phyloP scores from a whole-genome alignment of 2,797 vertebrate genomes.

The Gila robusta region DNA sequence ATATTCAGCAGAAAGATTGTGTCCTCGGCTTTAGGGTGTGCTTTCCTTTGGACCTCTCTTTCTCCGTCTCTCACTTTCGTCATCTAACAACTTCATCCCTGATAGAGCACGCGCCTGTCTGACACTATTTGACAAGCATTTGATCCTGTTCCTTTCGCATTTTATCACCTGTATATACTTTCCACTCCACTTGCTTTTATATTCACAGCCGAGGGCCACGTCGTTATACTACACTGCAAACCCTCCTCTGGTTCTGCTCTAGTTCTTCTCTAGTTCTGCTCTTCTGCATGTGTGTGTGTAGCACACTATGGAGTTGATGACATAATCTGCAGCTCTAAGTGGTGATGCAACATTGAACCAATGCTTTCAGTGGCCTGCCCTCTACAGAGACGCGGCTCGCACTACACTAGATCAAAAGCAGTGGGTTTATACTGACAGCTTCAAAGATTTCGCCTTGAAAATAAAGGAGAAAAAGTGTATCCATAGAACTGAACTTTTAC shows the following conservation, averaged over 20 bases:
- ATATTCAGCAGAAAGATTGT: neutral
- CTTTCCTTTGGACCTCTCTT: slow-evolving; percentile 14
- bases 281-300: slow-evolving; percentile 31
- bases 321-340: slow-evolving; percentile 82
- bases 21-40: neutral
- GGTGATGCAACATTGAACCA: slow-evolving; percentile 84
- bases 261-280: slow-evolving; percentile 21
- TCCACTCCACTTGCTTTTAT: slow-evolving; percentile 43
- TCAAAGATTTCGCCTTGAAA: slow-evolving; percentile 54
- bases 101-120: slow-evolving; percentile 49
- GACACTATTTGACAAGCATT: slow-evolving; percentile 50
- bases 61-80: slow-evolving; percentile 44
- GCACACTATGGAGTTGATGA: slow-evolving; percentile 77
- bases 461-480: slow-evolving; percentile 18
- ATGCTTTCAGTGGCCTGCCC: slow-evolving; percentile 81
- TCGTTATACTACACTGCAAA: slow-evolving; percentile 12
- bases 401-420: slow-evolving; percentile 80
- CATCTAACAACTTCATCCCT: slow-evolving; percentile 44
- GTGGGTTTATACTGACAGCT: slow-evolving; percentile 59
- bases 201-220: slow-evolving; percentile 37
- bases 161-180: slow-evolving; percentile 45
- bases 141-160: slow-evolving; percentile 40
- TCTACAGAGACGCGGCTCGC: slow-evolving; percentile 76
- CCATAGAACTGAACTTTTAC: slow-evolving; percentile 2
- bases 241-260: slow-evolving; percentile 29